Evolutionary conservation across 2,888 invertebrate genomes (phyloP).

Genomic region (Drosophila cognata): DNA sequence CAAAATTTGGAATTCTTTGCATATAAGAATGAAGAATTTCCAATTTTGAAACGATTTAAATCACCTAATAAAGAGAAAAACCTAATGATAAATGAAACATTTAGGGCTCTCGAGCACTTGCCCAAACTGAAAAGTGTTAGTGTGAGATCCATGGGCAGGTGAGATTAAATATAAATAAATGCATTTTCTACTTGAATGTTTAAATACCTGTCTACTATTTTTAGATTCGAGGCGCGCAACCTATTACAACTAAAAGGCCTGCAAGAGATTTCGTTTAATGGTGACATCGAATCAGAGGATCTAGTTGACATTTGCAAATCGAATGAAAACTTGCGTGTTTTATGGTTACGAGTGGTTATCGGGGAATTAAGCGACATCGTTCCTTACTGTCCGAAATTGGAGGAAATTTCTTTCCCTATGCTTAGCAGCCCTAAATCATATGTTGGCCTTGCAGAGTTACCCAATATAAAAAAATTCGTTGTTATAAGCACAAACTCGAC

Average conservation of each 20-base stretch:
- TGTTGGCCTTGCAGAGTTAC: slow-evolving; percentile 20
- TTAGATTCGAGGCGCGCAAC: slow-evolving; percentile 14
- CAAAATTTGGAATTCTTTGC: slow-evolving; percentile 27
- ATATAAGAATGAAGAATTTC: slow-evolving; percentile 19
- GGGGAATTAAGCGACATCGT: slow-evolving; percentile 29
- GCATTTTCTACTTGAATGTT: not conserved
- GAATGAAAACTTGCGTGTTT: slow-evolving; percentile 25
- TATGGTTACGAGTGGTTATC: slow-evolving; percentile 32
- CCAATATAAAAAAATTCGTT: slow-evolving; percentile 24
- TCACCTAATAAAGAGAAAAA: fast-evolving
- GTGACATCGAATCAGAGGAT: slow-evolving; percentile 18
- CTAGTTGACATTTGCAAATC: slow-evolving; percentile 32
- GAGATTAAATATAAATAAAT: not conserved
- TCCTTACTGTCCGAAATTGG: slow-evolving; percentile 34
- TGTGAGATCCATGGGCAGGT: slow-evolving; percentile 20
- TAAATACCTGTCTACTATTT: not conserved
- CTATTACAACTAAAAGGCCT: slow-evolving; percentile 17
- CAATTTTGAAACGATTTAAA: not conserved
- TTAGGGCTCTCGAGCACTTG: slow-evolving; percentile 15
- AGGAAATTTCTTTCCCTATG: slow-evolving; percentile 35
- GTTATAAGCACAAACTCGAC: slow-evolving; percentile 21
- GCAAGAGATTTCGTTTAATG: slow-evolving; percentile 21
- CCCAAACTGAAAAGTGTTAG: slow-evolving; percentile 25
- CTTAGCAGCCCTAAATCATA: slow-evolving; percentile 21
- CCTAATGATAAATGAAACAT: slow-evolving; percentile 3